These are phyloP conservation scores for Danaus chrysippus DNA, from an alignment of 2,888 invertebrate genomes.

Conservation along the genomic window DNA sequence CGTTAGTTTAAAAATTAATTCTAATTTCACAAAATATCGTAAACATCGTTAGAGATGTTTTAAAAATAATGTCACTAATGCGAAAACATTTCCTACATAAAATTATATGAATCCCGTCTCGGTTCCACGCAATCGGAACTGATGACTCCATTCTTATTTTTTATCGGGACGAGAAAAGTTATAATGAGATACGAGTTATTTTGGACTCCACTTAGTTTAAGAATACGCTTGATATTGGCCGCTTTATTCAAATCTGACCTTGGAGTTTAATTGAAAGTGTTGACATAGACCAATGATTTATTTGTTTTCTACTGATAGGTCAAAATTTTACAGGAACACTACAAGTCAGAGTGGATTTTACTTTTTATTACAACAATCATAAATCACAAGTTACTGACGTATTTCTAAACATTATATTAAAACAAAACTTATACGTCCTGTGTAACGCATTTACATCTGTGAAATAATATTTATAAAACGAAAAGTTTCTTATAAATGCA, in stretches of 20 bases:
- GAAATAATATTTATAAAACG: background rate
- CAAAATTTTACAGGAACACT: constrained; percentile 6
- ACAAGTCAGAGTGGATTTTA: constrained; percentile 2
- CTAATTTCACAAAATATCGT: background rate
- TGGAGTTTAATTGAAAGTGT: constrained; percentile 72
- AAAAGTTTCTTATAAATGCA: too few species aligned
- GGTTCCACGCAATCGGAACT: constrained; percentile 54
- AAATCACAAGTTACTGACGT: constrained; percentile 20
- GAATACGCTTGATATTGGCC: constrained; percentile 56
- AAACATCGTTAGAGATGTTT: background rate
- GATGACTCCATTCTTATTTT: constrained; percentile 71
- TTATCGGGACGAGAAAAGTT: constrained; percentile 67
- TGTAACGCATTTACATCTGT: background rate
- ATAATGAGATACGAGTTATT: constrained; percentile 72
- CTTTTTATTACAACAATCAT: constrained; percentile 44
- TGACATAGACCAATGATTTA: constrained; percentile 70
- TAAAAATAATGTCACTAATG: constrained; percentile 11
- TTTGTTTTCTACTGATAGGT: constrained; percentile 50
- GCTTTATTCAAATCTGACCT: constrained; percentile 57
- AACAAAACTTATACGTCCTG: background rate
- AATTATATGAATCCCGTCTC: constrained; percentile 31
- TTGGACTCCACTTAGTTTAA: constrained; percentile 62
- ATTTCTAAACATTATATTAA: constrained; percentile 22
- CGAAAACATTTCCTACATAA: constrained; percentile 13
- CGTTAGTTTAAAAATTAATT: background rate